Conservation (phyloP, 2,888 invertebrate species). For the Erebia ligea region DNA sequence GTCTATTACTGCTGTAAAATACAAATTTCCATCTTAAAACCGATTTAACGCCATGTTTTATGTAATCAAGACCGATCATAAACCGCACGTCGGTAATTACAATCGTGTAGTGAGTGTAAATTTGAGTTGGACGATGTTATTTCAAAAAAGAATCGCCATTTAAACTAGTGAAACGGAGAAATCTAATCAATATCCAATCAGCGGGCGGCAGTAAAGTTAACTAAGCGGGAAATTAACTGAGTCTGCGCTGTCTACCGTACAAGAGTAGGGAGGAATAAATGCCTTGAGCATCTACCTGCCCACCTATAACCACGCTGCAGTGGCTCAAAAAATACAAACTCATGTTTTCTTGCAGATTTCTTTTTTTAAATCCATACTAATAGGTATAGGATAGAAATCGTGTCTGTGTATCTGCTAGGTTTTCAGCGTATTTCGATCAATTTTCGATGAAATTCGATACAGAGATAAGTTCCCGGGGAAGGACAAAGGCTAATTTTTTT, state of each 20-base stretch:
- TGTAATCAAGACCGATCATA: conserved; percentile 73
- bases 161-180: conserved; percentile 70
- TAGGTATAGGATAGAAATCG: too few species aligned
- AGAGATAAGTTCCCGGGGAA: too few species aligned
- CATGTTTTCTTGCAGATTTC: too few species aligned
- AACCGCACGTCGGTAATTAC: conserved; percentile 73
- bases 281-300: not conserved
- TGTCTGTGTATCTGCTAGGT: too few species aligned
- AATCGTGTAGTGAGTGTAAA: conserved; percentile 77
- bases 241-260: conserved; percentile 49
- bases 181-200: conserved; percentile 83
- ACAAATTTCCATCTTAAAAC: conserved; percentile 47
- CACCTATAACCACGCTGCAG: not conserved
- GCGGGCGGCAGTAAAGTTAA: conserved; percentile 75
- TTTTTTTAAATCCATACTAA: too few species aligned
- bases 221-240: conserved; percentile 81
- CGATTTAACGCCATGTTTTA: conserved; percentile 70
- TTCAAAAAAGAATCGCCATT: conserved; percentile 73
- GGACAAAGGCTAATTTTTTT: too few species aligned
- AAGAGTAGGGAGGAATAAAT: conserved; percentile 13
- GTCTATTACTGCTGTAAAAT: not conserved
- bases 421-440: too few species aligned
- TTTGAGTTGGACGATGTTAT: conserved; percentile 73
- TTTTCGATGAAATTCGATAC: too few species aligned
- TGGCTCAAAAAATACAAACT: too few species aligned